A percentile compares a stretch with the other conserved stretches of the same genome.
Evolutionary conservation across 2,113 vertebrate genomes (phyloP).

Genomic region (Halichoerus grypus): DNA sequence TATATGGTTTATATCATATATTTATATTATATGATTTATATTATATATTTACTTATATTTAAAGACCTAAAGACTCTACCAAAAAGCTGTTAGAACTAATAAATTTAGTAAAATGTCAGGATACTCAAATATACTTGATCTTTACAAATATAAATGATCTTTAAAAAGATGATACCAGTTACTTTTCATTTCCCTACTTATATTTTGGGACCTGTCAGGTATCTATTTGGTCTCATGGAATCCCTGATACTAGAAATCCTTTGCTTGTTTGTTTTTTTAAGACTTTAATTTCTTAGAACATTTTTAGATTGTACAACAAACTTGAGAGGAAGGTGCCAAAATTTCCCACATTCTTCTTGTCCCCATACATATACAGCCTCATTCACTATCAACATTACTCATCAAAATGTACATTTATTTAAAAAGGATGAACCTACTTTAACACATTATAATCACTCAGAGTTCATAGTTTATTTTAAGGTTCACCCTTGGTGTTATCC

Average conservation of each 20-base stretch:
- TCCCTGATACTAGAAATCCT: background rate
- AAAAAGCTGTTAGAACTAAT: background rate
- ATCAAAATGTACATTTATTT: background rate
- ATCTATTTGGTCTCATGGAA: background rate
- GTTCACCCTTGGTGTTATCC: background rate
- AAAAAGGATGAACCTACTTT: background rate
- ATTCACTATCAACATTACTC: background rate
- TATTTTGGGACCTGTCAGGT: background rate
- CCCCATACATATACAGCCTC: background rate
- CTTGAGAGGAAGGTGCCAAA: background rate
- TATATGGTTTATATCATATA: background rate
- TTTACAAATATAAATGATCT: no score
- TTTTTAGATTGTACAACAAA: background rate
- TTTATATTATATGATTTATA: background rate
- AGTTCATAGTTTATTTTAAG: background rate
- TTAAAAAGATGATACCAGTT: background rate
- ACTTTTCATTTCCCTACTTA: background rate
- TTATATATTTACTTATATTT: background rate
- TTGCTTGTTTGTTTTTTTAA: background rate
- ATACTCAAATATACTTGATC: background rate
- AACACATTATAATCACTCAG: background rate
- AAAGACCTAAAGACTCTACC: background rate
- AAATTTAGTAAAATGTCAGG: background rate
- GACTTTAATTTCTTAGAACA: background rate
- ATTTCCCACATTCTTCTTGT: background rate